Percentiles rank a stretch among this genome's conserved stretches.
Evolutionary conservation across 2,888 invertebrate species (phyloP).

Genomic region (Hyposoter didymator): DNA sequence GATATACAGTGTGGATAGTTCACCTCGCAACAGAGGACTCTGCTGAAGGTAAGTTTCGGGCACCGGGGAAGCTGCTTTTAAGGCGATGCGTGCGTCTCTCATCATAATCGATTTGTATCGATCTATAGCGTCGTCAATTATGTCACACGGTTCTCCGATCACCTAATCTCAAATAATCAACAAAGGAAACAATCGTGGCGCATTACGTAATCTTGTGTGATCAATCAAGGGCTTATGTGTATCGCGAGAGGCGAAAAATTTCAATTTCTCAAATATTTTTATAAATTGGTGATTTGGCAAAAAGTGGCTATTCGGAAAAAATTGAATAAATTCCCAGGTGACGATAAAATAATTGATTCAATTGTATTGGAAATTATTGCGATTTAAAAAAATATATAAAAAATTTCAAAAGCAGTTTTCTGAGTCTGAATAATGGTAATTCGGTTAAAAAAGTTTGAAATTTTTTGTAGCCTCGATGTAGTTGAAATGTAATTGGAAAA

Average conservation of each 20-base stretch:
- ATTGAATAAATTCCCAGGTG: too few relatives aligned
- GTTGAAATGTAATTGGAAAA: background rate
- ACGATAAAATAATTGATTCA: too few relatives aligned
- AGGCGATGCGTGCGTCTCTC: conserved; percentile 70
- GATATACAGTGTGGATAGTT: conserved; percentile 86
- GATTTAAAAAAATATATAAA: too few relatives aligned
- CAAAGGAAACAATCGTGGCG: background rate
- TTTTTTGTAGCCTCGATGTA: background rate
- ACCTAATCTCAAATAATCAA: conserved; percentile 77
- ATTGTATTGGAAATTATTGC: too few relatives aligned
- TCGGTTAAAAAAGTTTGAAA: too few relatives aligned
- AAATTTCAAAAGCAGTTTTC: too few relatives aligned
- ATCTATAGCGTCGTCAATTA: conserved; percentile 86
- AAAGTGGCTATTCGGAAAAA: too few relatives aligned
- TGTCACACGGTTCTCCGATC: conserved; percentile 85
- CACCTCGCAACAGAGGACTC: conserved; percentile 79
- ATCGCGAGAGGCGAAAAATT: background rate
- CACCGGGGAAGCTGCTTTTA: conserved; percentile 64
- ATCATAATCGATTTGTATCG: conserved; percentile 85
- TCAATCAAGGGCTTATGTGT: too few relatives aligned
- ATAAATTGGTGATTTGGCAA: background rate
- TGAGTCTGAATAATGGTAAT: too few relatives aligned
- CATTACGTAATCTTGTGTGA: too few relatives aligned
- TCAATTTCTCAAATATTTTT: background rate
- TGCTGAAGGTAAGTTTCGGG: conserved; percentile 68